These are phyloP conservation scores for Sitta carolinensis DNA, from an alignment of 2,797 vertebrate genomes.

Conservation along the genomic window DNA sequence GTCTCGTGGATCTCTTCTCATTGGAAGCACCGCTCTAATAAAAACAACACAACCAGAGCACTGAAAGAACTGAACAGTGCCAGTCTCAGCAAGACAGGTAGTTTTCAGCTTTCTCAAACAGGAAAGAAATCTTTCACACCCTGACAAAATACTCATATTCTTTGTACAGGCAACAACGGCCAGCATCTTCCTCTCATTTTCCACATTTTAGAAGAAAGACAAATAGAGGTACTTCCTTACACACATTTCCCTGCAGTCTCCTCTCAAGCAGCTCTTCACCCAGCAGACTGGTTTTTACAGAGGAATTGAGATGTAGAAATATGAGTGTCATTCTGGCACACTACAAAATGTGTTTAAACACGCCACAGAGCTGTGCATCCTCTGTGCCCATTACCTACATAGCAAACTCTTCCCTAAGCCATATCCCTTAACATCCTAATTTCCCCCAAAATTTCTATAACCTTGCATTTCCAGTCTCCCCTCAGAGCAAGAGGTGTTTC, in stretches of 20 bases:
- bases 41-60: neutral
- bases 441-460: neutral
- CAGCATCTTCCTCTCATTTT: neutral
- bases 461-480: neutral
- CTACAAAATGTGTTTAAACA: neutral
- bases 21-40: neutral
- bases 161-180: neutral
- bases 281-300: neutral
- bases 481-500: neutral
- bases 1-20: neutral
- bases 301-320: neutral
- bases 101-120: neutral
- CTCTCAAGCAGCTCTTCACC: neutral
- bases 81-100: neutral
- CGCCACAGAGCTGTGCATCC: neutral
- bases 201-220: neutral
- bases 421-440: neutral
- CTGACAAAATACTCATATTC: neutral
- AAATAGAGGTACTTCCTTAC: neutral
- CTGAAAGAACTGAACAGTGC: neutral
- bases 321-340: neutral
- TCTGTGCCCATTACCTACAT: neutral
- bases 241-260: neutral
- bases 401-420: neutral
- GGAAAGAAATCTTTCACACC: neutral